Evolutionary conservation across 1,140 invertebrate species (phyloP), one percentile per base, ranked within the genome.

Genomic region (Brachionus paranguensis): DNA sequence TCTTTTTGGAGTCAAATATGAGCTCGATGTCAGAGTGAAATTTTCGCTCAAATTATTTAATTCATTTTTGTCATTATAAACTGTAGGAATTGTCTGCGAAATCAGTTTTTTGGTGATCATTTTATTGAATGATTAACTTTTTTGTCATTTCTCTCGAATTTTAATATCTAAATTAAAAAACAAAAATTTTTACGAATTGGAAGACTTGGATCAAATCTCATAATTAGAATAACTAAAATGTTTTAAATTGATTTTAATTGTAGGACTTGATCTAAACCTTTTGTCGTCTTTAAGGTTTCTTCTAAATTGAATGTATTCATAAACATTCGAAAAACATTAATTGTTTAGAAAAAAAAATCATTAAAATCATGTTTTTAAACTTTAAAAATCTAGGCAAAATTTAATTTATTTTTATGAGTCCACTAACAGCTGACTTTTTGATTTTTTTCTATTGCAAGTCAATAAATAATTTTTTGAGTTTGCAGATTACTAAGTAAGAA

Each of bases 1-100:
- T 14, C 4, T 76, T 12, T 20, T 50, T 7, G n/a, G 4, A 17
- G 68, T 41, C n/a, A 43, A 43, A 43, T 20, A 72, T 17, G 68
- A 72, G n/a, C 41, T 43, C 17, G 68, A 72, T 11, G 68, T 72
- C n/a, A 76, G 7, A 27, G 20, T 37, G n/a, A 50, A 76, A 76
- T 76, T 76, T 76, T 76, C 72, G 27, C 41, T 76, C 72, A 20
- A 76, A 76, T 76, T 76, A 10, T 76, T 76, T 53, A 50, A 76
- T 10, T 76, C 72, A 29, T 76, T 76, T 50, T 76, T 76, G 47
- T 76, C 72, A 53, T 76, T 76, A 50, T 76, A 76, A 20, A 76
- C 72, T 27, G 72, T 76, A 29, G 72, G 72, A 76, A 76, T 50
- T 12, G 72, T 76, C 47, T 76, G 72, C 1, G 72, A 76, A 50